phyloP scores from a whole-genome alignment of 2,888 invertebrate genomes.

The Idaea aversata region DNA sequence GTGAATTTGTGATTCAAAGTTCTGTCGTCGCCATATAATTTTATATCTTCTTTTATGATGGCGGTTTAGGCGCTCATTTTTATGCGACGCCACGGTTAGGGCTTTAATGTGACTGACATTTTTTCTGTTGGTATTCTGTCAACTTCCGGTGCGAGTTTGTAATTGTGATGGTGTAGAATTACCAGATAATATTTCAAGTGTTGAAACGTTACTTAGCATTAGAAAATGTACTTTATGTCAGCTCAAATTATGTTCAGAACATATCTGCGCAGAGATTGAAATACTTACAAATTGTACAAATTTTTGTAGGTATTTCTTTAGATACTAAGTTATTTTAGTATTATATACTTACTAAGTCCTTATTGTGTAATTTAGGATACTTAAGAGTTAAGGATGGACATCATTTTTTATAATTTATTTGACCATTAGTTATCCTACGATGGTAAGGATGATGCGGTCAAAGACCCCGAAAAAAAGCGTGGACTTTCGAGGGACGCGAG shows the following conservation, averaged over 20 bases:
- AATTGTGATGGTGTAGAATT: neutral
- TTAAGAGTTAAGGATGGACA: too few species aligned
- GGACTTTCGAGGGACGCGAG: too few species aligned
- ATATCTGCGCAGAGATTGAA: neutral
- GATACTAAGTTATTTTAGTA: too few species aligned
- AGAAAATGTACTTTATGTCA: neutral
- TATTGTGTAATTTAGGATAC: too few species aligned
- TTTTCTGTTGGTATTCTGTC: conserved; percentile 18
- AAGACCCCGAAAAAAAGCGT: too few species aligned
- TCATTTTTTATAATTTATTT: too few species aligned
- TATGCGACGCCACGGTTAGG: conserved; percentile 25
- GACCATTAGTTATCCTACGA: too few species aligned
- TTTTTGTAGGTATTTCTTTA: too few species aligned
- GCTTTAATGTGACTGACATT: conserved; percentile 21
- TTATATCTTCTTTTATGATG: conserved; percentile 30
- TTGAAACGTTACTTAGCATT: too few species aligned
- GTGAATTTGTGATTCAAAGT: conserved; percentile 36
- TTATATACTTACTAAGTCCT: too few species aligned
- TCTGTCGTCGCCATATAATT: conserved; percentile 30
- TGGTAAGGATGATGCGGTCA: too few species aligned
- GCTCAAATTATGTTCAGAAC: neutral
- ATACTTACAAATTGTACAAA: neutral
- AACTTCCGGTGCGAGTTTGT: neutral
- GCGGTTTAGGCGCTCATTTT: conserved; percentile 27
- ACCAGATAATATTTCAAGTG: too few species aligned